phyloP scores from a whole-genome alignment of 2,888 invertebrate species.

The Sepioteuthis lessoniana region DNA sequence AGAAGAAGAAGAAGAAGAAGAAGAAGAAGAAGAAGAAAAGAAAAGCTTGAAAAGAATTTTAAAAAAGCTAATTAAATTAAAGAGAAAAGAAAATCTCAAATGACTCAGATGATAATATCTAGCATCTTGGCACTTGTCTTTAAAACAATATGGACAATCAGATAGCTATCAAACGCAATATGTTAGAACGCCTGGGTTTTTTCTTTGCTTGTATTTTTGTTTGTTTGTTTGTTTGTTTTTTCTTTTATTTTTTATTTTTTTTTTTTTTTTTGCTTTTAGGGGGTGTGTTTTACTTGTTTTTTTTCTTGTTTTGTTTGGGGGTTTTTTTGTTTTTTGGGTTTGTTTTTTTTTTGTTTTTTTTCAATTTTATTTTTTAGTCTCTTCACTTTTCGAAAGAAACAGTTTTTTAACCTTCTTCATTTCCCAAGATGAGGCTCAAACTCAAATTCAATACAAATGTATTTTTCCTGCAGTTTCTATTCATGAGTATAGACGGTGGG shows the following conservation, averaged over 20 bases:
- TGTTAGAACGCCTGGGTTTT: background rate
- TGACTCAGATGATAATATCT: background rate
- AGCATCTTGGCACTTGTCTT: background rate
- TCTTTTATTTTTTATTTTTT: no score
- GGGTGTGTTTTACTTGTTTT: no score
- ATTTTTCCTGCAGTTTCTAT: background rate
- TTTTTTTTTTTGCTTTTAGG: no score
- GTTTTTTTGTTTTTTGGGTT: no score
- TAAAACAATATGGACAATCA: background rate
- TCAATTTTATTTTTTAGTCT: no score
- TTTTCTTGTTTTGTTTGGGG: background rate
- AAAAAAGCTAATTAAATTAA: no score
- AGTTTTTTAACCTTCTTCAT: background rate
- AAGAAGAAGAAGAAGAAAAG: no score
- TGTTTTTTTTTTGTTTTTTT: no score
- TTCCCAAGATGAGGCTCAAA: background rate
- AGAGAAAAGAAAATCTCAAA: background rate
- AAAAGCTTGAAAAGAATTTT: no score
- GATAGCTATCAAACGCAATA: background rate
- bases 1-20: no score
- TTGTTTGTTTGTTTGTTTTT: no score
- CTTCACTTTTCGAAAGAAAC: no score
- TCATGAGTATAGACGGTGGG: background rate
- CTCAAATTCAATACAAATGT: background rate
- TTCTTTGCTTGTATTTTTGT: background rate